These are phyloP conservation scores for Forficula auricularia DNA, from an alignment of 1,140 invertebrate genomes.

Conservation along the genomic window DNA sequence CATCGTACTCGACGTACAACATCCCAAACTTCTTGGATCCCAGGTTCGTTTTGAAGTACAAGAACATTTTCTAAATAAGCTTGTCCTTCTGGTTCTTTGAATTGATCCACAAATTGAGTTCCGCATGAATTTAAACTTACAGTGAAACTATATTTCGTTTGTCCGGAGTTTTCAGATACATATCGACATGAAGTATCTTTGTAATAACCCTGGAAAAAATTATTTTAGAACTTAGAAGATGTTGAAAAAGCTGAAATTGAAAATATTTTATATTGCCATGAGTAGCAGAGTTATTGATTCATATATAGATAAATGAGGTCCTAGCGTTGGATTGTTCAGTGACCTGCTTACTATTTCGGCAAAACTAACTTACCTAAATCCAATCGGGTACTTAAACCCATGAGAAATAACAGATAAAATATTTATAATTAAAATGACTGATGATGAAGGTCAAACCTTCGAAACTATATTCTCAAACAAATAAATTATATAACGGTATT, in stretches of 20 bases:
- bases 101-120: slow-evolving; percentile 61
- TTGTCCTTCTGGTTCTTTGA: slow-evolving; percentile 48
- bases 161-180: slow-evolving; percentile 47
- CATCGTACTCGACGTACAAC: slow-evolving; percentile 57
- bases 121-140: slow-evolving; percentile 60
- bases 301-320: too few species aligned
- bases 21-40: slow-evolving; percentile 68
- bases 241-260: background rate
- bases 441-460: too few species aligned
- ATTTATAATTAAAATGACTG: too few species aligned
- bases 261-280: too few species aligned
- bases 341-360: too few species aligned
- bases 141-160: slow-evolving; percentile 53
- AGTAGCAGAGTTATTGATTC: too few species aligned
- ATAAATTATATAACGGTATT: too few species aligned
- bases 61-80: slow-evolving; percentile 66
- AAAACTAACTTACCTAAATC: too few species aligned
- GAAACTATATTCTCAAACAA: too few species aligned
- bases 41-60: slow-evolving; percentile 59
- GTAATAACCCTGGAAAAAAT: slow-evolving; percentile 38
- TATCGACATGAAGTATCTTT: slow-evolving; percentile 51
- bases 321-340: too few species aligned
- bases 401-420: too few species aligned
- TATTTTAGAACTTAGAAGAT: background rate
- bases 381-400: too few species aligned